phyloP scores from a whole-genome alignment of 2,113 vertebrate genomes.

The Fulica atra region DNA sequence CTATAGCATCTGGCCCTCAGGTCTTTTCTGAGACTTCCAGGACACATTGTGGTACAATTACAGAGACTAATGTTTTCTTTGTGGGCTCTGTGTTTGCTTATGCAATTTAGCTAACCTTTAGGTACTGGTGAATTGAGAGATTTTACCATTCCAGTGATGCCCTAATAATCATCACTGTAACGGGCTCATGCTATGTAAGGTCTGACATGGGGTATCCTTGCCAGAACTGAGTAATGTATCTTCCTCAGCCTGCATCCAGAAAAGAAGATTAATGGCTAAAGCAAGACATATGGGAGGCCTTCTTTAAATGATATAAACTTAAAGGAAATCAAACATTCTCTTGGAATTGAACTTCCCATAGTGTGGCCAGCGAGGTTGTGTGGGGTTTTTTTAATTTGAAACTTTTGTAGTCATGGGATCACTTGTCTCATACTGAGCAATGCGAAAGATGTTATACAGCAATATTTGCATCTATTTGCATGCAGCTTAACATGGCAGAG shows the following conservation, averaged over 20 bases:
- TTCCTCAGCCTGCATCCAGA: background rate
- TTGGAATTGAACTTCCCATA: background rate
- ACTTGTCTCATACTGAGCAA: background rate
- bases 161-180: background rate
- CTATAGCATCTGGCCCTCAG: fast-evolving
- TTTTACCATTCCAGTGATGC: background rate
- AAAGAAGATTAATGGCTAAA: background rate
- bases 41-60: background rate
- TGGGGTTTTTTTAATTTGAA: conserved; percentile 15
- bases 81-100: background rate
- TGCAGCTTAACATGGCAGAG: background rate
- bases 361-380: background rate
- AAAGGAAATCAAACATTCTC: background rate
- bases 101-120: background rate
- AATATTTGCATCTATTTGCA: conserved; percentile 30
- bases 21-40: background rate
- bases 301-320: background rate
- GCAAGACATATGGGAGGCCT: background rate
- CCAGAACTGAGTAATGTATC: background rate
- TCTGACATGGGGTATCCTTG: background rate
- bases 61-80: background rate
- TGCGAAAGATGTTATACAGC: background rate
- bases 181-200: background rate
- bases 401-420: conserved; percentile 15
- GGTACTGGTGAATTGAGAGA: background rate